A percentile compares a stretch with the other conserved stretches of the same genome.
Evolutionary conservation across 2,113 vertebrate genomes (phyloP).

Genomic region (Zapus hudsonius): DNA sequence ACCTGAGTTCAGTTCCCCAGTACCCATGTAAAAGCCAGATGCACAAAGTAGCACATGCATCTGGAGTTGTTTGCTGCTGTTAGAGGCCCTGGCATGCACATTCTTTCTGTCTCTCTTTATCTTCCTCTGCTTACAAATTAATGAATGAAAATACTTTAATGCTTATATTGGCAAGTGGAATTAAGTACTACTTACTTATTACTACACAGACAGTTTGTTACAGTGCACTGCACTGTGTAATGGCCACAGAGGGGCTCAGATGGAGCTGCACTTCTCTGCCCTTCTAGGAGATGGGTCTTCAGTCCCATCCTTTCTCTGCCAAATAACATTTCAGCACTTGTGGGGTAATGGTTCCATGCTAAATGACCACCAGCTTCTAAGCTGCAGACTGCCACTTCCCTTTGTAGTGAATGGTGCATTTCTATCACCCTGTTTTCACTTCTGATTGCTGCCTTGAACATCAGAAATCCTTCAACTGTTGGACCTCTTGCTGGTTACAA

Average conservation of each 20-base stretch:
- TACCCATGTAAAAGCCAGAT: too few relatives aligned
- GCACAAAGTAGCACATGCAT: too few relatives aligned
- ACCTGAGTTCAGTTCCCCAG: too few relatives aligned
- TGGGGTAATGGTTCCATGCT: neutral
- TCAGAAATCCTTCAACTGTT: neutral
- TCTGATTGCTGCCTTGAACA: neutral
- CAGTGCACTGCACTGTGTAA: neutral
- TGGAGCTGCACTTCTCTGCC: neutral
- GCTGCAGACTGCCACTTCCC: neutral
- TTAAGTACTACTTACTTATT: neutral
- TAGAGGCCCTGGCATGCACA: too few relatives aligned
- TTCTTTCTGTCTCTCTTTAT: too few relatives aligned
- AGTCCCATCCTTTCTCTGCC: neutral
- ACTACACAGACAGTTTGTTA: neutral
- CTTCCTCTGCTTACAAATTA: too few relatives aligned
- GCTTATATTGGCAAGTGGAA: conserved; percentile 41
- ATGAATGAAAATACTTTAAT: too few relatives aligned
- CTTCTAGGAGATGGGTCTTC: neutral
- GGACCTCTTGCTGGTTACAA: conserved; percentile 21
- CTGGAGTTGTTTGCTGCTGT: too few relatives aligned
- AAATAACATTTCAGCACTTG: neutral
- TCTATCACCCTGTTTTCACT: neutral
- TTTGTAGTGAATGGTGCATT: neutral
- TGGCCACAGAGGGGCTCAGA: neutral
- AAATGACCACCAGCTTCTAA: neutral